Evolutionary conservation across 1,140 invertebrate genomes (phyloP), one percentile per base, ranked within the genome.

Genomic region (Ylistrum balloti): DNA sequence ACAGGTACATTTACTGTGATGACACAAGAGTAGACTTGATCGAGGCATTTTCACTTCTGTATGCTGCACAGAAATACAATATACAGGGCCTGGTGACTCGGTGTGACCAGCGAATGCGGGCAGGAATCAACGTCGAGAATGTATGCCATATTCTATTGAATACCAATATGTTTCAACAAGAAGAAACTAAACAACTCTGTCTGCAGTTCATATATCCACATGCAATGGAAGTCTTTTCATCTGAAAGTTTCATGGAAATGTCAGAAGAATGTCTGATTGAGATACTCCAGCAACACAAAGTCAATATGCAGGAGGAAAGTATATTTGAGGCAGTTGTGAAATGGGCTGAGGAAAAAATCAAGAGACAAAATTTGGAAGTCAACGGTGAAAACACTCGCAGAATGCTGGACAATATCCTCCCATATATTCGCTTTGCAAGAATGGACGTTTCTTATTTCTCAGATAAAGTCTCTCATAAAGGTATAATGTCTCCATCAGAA

Each of bases 1-100:
- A 33, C 33, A 91, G 90, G 32, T 91, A 87, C 35, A 91, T 91
- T n/a, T 91, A 91, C 88, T 89, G 88, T 87, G 90, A 91, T 86
- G 86, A 38, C 87, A 88, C 87, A 22, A 86, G 89, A 3, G 35
- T 91, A 32, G 88, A 91, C 38, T 28, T 56, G 20, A 33, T 28
- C 56, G 86, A 87, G 45, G 48, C 88, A 2, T 45, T 85, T 34
- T 11, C 33, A 11, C 28, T 91, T 1, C 33, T 89, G 34, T 17
- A 34, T 33, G 90, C 90, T 33, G 86, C 90, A 0, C 87, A 34
- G 34, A 89, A 86, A 35, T 91, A 88, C n/a, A 89, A 89, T 28
- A 85, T 91, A 3, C 15, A 87, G 32, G 88, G 88, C 15, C 48
- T 91, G 41, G 88, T 85, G 20, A 33, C 33, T 22, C 33, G 85